Evolutionary conservation across 2,797 vertebrate genomes (phyloP), one percentile per base, ranked within the genome.

Genomic region (Dicrostonyx torquatus): DNA sequence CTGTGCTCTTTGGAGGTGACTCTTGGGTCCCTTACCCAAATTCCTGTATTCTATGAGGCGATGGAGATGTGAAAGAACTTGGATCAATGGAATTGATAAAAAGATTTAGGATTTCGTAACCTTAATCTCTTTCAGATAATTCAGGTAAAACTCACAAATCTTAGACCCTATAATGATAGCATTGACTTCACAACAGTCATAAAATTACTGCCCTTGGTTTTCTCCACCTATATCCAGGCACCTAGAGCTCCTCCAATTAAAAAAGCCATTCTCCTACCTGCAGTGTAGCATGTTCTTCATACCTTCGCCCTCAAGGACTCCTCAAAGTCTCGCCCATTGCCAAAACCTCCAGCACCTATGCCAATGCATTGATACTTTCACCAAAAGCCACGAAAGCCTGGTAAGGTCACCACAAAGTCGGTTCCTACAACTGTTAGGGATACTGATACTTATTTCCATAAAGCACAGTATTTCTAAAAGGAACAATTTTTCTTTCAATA

Each of bases 91-190:
- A 45, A 84, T 7, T 87, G 60, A 92, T 1, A 14, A 95, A 68
- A 64, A 78, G 48, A 91, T 6, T 37, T 85, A n/a, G 9, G 29
- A 34, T 55, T 45, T 40, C 4, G 17, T 58, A 40, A 34, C 77
- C 53, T 91, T 68, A 80, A 82, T 76, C 2, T 87, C 88, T 86
- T 84, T 79, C 70, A 22, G 75, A 45, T 68, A 87, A 86, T 83
- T 94, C 68, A 80, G 66, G 70, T 83, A 50, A 64, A 93, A 72
- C 31, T 91, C 53, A 37, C n/a, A 87, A 90, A 64, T 88, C 14
- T 29, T 60, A 14, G 68, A 48, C 18, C 6, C 60, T 85, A 15
- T 48, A 24, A 83, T 17, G 58, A 76, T 89, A 76, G 90, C 87
- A 40, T n/a, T 66, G 80, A 87, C 45, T 87, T 94, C 50, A 87